Evolutionary conservation across 2,113 vertebrate genomes (phyloP).

Genomic region (Neotoma lepida): DNA sequence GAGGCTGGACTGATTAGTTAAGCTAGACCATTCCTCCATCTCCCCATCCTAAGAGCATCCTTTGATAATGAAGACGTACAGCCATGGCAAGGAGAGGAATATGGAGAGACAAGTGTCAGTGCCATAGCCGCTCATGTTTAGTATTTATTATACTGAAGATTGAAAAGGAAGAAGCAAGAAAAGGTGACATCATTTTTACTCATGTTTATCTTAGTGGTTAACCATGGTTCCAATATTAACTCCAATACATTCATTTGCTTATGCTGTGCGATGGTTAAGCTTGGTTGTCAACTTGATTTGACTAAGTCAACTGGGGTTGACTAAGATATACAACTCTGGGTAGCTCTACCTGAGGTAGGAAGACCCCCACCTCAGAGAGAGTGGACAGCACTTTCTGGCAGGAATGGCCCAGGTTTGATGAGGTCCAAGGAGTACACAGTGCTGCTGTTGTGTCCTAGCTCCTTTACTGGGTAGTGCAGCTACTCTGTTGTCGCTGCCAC

Average conservation of each 20-base stretch:
- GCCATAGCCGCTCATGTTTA: not conserved
- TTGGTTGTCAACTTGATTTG: not conserved
- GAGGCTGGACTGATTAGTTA: not conserved
- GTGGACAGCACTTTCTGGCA: not conserved
- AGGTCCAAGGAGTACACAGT: not conserved
- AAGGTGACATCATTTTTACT: not conserved
- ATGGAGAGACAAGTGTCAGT: not conserved
- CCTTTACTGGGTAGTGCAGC: not conserved
- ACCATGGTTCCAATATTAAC: not conserved
- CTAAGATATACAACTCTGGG: not conserved
- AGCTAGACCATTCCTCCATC: not conserved
- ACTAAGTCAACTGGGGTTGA: not conserved
- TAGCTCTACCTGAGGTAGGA: not conserved
- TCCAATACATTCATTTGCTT: not conserved
- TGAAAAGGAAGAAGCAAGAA: not conserved
- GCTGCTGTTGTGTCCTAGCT: too few relatives aligned
- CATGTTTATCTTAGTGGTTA: not conserved
- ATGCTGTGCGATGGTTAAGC: not conserved
- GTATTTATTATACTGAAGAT: not conserved
- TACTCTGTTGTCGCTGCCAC: too few relatives aligned
- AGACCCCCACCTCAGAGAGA: not conserved
- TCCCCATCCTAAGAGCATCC: not conserved
- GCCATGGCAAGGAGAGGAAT: not conserved
- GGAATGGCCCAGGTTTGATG: too few relatives aligned
- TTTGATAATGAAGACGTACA: not conserved